These are phyloP conservation scores for Tortricodes alternella DNA, from an alignment of 2,888 invertebrate species.

Conservation along the genomic window DNA sequence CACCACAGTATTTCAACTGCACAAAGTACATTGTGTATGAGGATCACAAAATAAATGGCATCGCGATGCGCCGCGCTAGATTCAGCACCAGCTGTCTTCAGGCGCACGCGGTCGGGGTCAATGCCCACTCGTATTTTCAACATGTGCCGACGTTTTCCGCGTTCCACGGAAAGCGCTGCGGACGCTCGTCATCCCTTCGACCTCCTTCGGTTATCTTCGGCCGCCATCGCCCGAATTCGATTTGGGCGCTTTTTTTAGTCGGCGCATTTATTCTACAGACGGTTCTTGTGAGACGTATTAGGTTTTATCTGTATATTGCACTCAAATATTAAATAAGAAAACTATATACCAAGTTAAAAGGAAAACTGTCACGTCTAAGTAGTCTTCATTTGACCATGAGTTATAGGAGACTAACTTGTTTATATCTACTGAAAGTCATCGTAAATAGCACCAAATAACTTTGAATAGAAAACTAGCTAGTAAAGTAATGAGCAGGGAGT, in stretches of 20 bases:
- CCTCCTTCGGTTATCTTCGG: slow-evolving; percentile 64
- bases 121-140: slow-evolving; percentile 81
- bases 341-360: too few species aligned
- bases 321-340: not conserved
- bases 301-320: not conserved
- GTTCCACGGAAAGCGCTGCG: slow-evolving; percentile 78
- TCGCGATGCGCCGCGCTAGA: slow-evolving; percentile 67
- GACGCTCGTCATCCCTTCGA: slow-evolving; percentile 75
- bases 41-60: slow-evolving; percentile 59
- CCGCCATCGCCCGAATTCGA: slow-evolving; percentile 44
- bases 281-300: not conserved
- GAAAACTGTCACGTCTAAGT: too few species aligned
- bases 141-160: slow-evolving; percentile 81
- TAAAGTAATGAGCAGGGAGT: too few species aligned
- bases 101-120: slow-evolving; percentile 74
- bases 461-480: too few species aligned
- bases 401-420: too few species aligned
- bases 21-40: slow-evolving; percentile 32
- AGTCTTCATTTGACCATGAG: too few species aligned
- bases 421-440: too few species aligned
- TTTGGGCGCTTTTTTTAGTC: slow-evolving; percentile 38
- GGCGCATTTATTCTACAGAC: slow-evolving; percentile 23
- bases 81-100: slow-evolving; percentile 77
- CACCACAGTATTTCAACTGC: slow-evolving; percentile 6
- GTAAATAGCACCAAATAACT: too few species aligned